Conservation (phyloP, 2,113 vertebrate genomes). For the Amphiprion ocellaris region DNA sequence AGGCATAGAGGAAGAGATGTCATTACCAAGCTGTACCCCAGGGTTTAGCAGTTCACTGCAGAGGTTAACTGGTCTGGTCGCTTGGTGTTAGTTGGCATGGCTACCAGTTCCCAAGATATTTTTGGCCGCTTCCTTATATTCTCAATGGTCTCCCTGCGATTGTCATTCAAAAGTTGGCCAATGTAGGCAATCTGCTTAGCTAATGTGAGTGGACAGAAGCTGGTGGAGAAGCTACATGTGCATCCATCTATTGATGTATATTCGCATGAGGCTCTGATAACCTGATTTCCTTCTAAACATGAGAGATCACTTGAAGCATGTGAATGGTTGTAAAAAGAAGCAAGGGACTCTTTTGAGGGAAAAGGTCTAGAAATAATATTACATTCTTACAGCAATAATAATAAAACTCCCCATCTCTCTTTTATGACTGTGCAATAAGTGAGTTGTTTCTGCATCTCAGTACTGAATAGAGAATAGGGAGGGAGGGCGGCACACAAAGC, state of each 20-base stretch:
- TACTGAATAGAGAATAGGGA: conserved; percentile 64
- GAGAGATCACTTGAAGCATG: conserved; percentile 50
- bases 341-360: conserved; percentile 30
- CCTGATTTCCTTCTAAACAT: conserved; percentile 47
- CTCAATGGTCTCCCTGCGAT: conserved; percentile 48
- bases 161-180: conserved; percentile 68
- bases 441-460: conserved; percentile 77
- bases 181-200: conserved; percentile 33
- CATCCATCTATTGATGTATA: conserved; percentile 56
- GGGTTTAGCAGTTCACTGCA: conserved; percentile 75
- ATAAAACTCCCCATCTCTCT: conserved; percentile 71
- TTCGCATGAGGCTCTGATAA: conserved; percentile 41
- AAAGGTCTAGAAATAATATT: conserved; percentile 57
- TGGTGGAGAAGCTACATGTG: conserved; percentile 30
- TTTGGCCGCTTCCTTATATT: conserved; percentile 54
- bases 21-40: conserved; percentile 74
- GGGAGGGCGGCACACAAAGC: conserved; percentile 66
- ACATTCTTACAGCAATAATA: conserved; percentile 67
- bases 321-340: conserved; percentile 28
- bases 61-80: conserved; percentile 81
- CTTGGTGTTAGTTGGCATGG: conserved; percentile 77
- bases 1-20: conserved; percentile 64
- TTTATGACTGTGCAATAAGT: conserved; percentile 74
- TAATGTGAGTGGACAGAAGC: conserved; percentile 11
- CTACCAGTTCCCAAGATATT: conserved; percentile 74